These are phyloP conservation scores for Falco columbarius DNA, from an alignment of 2,797 vertebrate species.

Conservation along the genomic window DNA sequence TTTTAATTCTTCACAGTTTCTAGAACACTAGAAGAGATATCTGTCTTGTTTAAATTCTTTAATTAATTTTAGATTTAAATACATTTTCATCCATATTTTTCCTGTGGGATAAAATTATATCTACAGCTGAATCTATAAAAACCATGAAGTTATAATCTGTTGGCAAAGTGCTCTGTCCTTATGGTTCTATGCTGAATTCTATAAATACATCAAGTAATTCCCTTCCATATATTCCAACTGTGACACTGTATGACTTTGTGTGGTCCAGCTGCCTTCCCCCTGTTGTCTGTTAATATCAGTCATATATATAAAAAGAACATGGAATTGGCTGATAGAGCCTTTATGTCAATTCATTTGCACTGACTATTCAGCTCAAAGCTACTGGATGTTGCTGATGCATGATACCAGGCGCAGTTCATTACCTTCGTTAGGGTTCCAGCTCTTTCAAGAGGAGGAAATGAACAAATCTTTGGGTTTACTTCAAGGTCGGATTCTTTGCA, in stretches of 20 bases:
- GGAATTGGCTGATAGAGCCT: neutral
- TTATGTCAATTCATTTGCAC: neutral
- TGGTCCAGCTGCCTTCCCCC: neutral
- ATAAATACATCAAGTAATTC: neutral
- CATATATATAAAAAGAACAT: neutral
- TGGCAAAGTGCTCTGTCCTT: neutral
- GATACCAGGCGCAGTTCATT: neutral
- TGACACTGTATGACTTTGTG: neutral
- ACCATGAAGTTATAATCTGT: neutral
- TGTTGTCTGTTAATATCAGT: neutral
- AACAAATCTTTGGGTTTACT: neutral
- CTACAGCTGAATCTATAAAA: neutral
- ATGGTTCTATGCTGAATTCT: neutral
- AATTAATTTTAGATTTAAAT: neutral
- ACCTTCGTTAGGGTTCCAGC: neutral
- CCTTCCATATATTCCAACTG: neutral
- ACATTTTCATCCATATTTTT: neutral
- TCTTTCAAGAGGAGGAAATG: neutral
- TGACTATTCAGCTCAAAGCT: neutral
- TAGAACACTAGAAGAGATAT: neutral
- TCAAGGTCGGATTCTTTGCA: conserved; percentile 3
- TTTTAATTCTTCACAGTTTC: neutral
- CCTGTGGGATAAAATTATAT: neutral
- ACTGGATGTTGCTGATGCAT: neutral
- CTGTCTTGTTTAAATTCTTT: neutral